Base-by-base conservation (phyloP, 2,797 vertebrate species). In the Capromys pilorides region DNA sequence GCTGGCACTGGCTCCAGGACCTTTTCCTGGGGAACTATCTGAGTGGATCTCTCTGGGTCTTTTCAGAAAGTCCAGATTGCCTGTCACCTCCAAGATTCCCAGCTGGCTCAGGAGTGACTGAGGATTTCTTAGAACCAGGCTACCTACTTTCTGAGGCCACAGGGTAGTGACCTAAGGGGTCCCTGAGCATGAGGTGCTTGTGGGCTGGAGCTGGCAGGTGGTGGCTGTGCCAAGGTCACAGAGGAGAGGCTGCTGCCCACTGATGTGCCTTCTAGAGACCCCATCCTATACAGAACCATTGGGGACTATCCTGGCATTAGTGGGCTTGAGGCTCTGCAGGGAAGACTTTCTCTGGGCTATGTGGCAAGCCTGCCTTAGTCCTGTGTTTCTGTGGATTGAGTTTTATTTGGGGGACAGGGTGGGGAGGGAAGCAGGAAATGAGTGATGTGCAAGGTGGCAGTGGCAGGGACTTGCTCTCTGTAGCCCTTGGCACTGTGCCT, bases 61-160 rank as follows among this genome's bases (percentile, higher is more conserved):
- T 51, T 7, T 33, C 33, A 91, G 49, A 90, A 94, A 86, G 51
- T 54, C 45, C 26, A 33, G 84, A 59, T 77, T 36, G 14, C 19
- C 28, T 62, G 19, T 75, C n/a, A 19, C 39, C 9, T 31, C 8
- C 77, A 5, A 36, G 31, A 14, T 86, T 9, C 51, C 57, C 39
- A 33, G 62, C 8, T 88, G 22, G 59, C 71, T 3, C 26, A 91
- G 22, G 21, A 87, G 26, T 77, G 51, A 45, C 57, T 94, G 36
- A 86, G 59, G 66, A 31, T 54, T 86, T 67, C 26, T 86, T 84
- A 81, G 26, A 95, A 87, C 91, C 49, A 45, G 22, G 24, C 5
- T 21, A 61, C 14, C 22, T 92, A 49, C 71, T 90, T 88, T 82
- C 78, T 82, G 85, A 92, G 86, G 83, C 54, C 31, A 39, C 36